Base-by-base conservation (phyloP, 2,797 vertebrate species). In the Octomys mimax region DNA sequence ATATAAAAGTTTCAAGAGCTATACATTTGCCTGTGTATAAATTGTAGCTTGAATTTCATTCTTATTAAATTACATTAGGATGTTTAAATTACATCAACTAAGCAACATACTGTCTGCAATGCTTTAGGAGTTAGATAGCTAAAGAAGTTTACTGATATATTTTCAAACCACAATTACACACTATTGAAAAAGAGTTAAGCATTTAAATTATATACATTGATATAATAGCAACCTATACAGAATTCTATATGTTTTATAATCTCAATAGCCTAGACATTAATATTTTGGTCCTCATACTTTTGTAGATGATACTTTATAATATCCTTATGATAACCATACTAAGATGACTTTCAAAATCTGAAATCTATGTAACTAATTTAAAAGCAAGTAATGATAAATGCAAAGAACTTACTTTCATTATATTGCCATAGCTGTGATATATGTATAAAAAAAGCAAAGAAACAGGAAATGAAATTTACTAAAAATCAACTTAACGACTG, bases 391-490 rank as follows among this genome's bases (percentile, higher is more conserved):
- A 81, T 80, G 24, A 64, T 82, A 93, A 96, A 71, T 78, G 95
- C 94, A 96, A 96, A 82, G 87, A 95, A 92, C 97, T 96, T 94
- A 97, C 96, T 97, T 97, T 95, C 80, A 91, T 96, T 95, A 98
- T 33, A 68, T 91, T 97, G 95, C 64, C 96, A 94, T 95, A 97
- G 5, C 78, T 97, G 97, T 98, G 79, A 95, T 97, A 98, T 95
- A 89, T 94, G 87, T 85, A 42, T 62, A 83, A 96, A 87, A 87
- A 97, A 84, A 84, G 70, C 89, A 97, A 97, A 97, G 83, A 96
- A 96, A 97, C 61, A 70, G 91, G 94, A 93, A 97, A 96, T 90
- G 52, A 97, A 97, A 96, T 94, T 95, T 97, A 92, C 62, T 79
- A 91, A 77, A 91, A 97, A 96, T 68, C 80, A 97, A 94, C 57